These are phyloP conservation scores for Ophioninae sp. DNA, from an alignment of 2,888 invertebrate genomes.

Conservation along the genomic window DNA sequence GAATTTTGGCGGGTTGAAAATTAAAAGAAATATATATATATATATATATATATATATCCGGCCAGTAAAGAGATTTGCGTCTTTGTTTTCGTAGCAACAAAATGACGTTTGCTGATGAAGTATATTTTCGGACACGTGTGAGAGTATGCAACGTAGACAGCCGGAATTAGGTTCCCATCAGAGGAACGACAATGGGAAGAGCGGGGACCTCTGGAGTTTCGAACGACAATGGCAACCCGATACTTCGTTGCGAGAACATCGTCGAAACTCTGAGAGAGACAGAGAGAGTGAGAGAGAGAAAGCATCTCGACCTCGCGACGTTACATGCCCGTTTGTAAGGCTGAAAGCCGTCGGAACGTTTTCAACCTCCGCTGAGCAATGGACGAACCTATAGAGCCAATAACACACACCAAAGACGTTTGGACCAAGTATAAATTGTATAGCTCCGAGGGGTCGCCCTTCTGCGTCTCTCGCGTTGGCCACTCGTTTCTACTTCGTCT, in stretches of 20 bases:
- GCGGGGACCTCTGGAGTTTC: constrained; percentile 61
- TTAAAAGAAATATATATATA: too few relatives aligned
- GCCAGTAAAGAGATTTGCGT: too few relatives aligned
- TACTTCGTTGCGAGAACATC: constrained; percentile 71
- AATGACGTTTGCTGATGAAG: too few relatives aligned
- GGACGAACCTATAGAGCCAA: constrained; percentile 49
- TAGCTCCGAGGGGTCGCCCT: constrained; percentile 11
- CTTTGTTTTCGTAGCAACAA: too few relatives aligned
- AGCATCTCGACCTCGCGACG: constrained; percentile 58
- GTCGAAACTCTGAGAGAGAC: constrained; percentile 27
- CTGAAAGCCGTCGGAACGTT: constrained; percentile 59
- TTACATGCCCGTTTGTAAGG: constrained; percentile 26
- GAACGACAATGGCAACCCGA: constrained; percentile 74
- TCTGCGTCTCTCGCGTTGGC: constrained; percentile 26
- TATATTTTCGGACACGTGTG: too few relatives aligned
- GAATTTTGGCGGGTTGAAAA: too few relatives aligned
- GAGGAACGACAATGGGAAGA: constrained; percentile 64
- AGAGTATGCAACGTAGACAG: constrained; percentile 15
- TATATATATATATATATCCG: too few relatives aligned
- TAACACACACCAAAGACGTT: constrained; percentile 12
- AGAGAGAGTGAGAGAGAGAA: constrained; percentile 20
- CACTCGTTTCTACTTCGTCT: constrained; percentile 23
- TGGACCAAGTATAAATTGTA: constrained; percentile 53
- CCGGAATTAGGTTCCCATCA: constrained; percentile 70
- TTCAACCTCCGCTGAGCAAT: constrained; percentile 64